A percentile compares a stretch with the other conserved stretches of the same genome.
Conservation (phyloP, 2,888 invertebrate genomes). For the Stictocephala bisonia region DNA sequence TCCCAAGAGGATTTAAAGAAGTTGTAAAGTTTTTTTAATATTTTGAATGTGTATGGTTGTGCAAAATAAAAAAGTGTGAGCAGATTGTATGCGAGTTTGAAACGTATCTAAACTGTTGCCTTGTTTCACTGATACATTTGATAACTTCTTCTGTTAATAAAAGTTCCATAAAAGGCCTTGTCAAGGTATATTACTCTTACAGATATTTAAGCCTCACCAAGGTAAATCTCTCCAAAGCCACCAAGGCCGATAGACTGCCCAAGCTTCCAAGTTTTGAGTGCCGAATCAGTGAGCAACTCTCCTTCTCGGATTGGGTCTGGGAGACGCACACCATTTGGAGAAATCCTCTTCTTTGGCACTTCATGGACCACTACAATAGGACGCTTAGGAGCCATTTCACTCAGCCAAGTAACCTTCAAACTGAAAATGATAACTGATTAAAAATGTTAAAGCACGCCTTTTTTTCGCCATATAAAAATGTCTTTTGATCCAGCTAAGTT, state of each 20-base stretch:
- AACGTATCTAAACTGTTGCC: conserved; percentile 25
- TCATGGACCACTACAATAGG: conserved; percentile 14
- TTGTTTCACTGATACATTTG: conserved; percentile 1
- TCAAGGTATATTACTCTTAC: no score
- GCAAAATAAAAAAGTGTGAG: no score
- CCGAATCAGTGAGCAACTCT: conserved; percentile 82
- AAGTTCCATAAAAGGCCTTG: no score
- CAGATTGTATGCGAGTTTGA: no score
- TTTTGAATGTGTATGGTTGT: no score
- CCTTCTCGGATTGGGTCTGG: conserved; percentile 71
- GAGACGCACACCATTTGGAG: conserved; percentile 58
- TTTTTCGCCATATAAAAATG: no score
- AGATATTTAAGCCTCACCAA: conserved; percentile 67
- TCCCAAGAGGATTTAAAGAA: no score
- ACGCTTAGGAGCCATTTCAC: conserved; percentile 18
- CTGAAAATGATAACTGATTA: conserved; percentile 7
- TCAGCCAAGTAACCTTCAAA: background rate
- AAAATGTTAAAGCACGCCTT: no score
- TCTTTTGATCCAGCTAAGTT: no score
- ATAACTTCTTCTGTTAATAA: background rate
- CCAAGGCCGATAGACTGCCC: conserved; percentile 89
- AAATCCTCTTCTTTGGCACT: conserved; percentile 46
- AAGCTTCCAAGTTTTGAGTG: conserved; percentile 86
- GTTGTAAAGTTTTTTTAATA: no score
- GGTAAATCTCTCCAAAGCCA: conserved; percentile 94